A percentile compares a stretch with the other conserved stretches of the same genome.
Evolutionary conservation across 1,140 invertebrate genomes (phyloP).

Genomic region (Lepidotrigona ventralis): DNA sequence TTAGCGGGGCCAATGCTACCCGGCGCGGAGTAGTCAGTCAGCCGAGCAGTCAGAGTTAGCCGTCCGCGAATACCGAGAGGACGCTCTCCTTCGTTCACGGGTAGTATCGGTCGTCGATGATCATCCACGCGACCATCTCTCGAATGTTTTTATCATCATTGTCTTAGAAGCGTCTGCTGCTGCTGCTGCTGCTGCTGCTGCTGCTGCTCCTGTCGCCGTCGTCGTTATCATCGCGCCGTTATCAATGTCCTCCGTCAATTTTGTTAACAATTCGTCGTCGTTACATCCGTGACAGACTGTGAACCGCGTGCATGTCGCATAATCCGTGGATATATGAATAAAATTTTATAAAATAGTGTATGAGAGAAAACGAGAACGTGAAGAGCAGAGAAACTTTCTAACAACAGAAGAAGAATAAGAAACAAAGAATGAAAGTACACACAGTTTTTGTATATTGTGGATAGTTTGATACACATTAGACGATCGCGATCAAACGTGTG

Average conservation of each 20-base stretch:
- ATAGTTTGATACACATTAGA: slow-evolving; percentile 50
- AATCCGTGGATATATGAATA: slow-evolving; percentile 52
- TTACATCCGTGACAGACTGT: slow-evolving; percentile 52
- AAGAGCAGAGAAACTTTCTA: slow-evolving; percentile 10
- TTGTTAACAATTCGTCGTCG: background rate
- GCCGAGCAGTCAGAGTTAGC: slow-evolving; percentile 59
- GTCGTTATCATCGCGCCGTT: background rate
- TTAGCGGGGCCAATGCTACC: slow-evolving; percentile 70
- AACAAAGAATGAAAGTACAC: background rate
- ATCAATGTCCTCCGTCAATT: slow-evolving; percentile 20
- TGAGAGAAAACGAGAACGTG: slow-evolving; percentile 35
- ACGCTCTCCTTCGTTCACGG: slow-evolving; percentile 32
- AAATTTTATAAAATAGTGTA: slow-evolving; percentile 53
- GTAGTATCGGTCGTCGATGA: slow-evolving; percentile 17
- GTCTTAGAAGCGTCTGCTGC: background rate
- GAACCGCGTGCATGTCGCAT: slow-evolving; percentile 31
- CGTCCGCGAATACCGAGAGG: slow-evolving; percentile 52
- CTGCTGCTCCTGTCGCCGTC: background rate
- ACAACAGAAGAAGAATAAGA: slow-evolving; percentile 4
- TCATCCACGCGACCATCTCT: slow-evolving; percentile 23
- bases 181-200: background rate
- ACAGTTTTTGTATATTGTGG: background rate
- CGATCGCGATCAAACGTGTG: background rate
- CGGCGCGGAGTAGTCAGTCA: slow-evolving; percentile 60
- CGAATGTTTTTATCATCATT: slow-evolving; percentile 25